Base-by-base conservation (phyloP, 2,888 invertebrate species). In the Apotomis betuletana region DNA sequence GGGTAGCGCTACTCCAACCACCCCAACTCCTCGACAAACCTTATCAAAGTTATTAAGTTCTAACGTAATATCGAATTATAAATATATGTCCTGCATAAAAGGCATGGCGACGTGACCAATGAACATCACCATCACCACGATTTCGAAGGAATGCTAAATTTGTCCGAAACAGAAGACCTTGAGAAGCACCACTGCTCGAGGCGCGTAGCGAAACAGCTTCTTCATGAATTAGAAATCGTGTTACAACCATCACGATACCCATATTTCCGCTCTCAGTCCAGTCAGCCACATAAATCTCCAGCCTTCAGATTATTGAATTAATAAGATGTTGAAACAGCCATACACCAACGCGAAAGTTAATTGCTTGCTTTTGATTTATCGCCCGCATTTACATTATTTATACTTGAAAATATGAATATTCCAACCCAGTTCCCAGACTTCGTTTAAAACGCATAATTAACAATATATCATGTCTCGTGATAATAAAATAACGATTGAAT, bases 261-360 rank as follows among this genome's bases (percentile, higher is more conserved):
- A 60, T 49, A 67, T 67, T 46, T 54, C 54, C 58, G 44, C 38
- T 9, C 44, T 51, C 52, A 6, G 54, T 55, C 52, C 52, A 67
- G 8, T 52, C 63, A 49, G 10, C 63, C 12, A 5, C 72, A 72
- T 72, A 72, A 72, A 68, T 72, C 59, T 51, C 36, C 63, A 52
- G 51, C 46, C 59, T 52, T 62, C 63, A 63, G 75, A 77, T 77
- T 77, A 77, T 75, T 75, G 76, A 75, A 77, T 77, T 78, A 77
- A 78, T 77, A 76, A 76, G 74, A 76, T 75, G 77, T 78, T 75
- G 78, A 76, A 75, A 77, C 67, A 63, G 67, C 62, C 55, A 62
- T 71, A 55, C 60, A 44, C 59, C 73, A 74, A 70, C 69, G 75
- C 76, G 74, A 77, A 75, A 77, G 70, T 77, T 77, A 77, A 77